A percentile compares a stretch with the other conserved stretches of the same genome.
These are phyloP conservation scores for Bemisia tabaci DNA, from an alignment of 1,140 invertebrate genomes.

Conservation along the genomic window DNA sequence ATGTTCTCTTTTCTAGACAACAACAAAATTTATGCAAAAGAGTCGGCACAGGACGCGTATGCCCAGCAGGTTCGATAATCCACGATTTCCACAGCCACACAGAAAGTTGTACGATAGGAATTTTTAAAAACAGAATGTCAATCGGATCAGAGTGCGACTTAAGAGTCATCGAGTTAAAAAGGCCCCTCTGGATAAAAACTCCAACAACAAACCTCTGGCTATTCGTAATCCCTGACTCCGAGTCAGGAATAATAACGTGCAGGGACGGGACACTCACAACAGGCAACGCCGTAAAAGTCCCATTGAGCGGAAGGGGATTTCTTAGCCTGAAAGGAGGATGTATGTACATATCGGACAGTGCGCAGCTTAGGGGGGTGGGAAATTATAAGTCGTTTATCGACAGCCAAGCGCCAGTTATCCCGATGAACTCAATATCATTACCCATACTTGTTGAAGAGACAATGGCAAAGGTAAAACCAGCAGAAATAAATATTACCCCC, in stretches of 20 bases:
- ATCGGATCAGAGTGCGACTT: neutral
- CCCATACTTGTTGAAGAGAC: neutral
- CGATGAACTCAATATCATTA: neutral
- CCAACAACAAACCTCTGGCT: neutral
- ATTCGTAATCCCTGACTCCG: neutral
- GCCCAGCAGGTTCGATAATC: neutral
- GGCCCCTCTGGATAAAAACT: neutral
- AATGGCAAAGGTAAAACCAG: neutral
- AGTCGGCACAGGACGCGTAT: neutral
- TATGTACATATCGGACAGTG: neutral
- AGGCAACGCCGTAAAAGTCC: neutral
- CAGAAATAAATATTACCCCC: neutral
- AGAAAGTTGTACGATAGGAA: neutral
- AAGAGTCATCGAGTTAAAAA: neutral
- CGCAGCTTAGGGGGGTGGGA: neutral
- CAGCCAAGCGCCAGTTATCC: neutral
- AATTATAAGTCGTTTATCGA: neutral
- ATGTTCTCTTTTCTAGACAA: neutral
- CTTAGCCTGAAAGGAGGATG: neutral
- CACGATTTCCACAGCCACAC: neutral
- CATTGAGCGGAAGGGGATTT: neutral
- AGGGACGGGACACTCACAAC: neutral
- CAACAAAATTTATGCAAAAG: neutral
- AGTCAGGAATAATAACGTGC: neutral
- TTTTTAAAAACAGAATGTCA: neutral